Base-by-base conservation (phyloP, 53 echinoderm and acorn worm genomes). In the Stichopus horrens region DNA sequence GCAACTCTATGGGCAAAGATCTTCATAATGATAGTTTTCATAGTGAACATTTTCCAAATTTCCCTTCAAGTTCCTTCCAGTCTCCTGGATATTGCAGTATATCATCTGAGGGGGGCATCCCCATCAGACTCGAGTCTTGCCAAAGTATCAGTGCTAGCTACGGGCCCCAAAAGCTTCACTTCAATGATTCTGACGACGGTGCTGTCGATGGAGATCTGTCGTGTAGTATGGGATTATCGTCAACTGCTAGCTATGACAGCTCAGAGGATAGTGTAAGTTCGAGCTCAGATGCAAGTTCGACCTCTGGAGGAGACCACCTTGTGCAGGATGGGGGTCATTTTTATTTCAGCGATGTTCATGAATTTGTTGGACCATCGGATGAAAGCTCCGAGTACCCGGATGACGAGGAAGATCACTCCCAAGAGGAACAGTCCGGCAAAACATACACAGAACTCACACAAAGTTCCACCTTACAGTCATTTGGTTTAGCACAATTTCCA, bases 201-300 rank as follows among this genome's bases (percentile, higher is more conserved):
- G 57, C 88, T 10, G 13, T 90, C 53, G 74, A 86, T 10, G 87
- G 90, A 10, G 86, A 89, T 18, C 73, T 73, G 6, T 74, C 86
- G 10, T 66, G 74, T n/a, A 73, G 89, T 87, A 89, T 81, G 83
- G 90, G 93, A n/a, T 74, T 92, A 67, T 86, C 96, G 11, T 77
- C 94, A 54, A 91, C 91, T 86, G 76, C 92, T 79, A 89, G 90
- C 23, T 96, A 96, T 76, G 90, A 94, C 18, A 91, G 93, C 52
- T 96, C 96, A 5, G 96, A 96, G 74, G 96, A 96, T 56, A 96
- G 94, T 79, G 37, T 93, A 8, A 90, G 92, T 86, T 92, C 92
- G 59, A 91, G 94, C 90, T 95, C 96, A 0, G 96, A 96, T 16
- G 88, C 91, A 9, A 94, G 95, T 88, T 93, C 95, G 71, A 92